Evolutionary conservation across 2,888 invertebrate genomes (phyloP).

Genomic region (Notocelia uddmanniana): DNA sequence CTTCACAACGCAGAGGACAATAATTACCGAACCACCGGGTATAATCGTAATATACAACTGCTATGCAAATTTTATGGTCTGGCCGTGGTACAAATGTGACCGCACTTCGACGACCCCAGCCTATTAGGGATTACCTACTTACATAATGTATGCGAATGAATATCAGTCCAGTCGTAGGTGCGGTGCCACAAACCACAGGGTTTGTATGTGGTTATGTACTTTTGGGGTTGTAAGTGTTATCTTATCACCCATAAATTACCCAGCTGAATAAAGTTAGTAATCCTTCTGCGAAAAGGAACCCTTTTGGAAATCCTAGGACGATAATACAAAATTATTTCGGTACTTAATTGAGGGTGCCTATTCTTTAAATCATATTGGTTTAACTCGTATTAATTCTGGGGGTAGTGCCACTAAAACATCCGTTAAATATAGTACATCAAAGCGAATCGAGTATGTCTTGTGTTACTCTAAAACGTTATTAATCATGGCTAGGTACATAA

Average conservation of each 20-base stretch:
- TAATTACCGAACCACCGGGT: constrained; percentile 38
- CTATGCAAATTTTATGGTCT: constrained; percentile 61
- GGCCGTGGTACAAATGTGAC: constrained; percentile 51
- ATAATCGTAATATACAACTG: constrained; percentile 52
- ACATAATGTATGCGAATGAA: constrained; percentile 43
- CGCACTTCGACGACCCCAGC: constrained; percentile 48
- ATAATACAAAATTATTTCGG: not conserved
- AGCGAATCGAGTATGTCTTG: not conserved
- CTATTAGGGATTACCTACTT: constrained; percentile 44
- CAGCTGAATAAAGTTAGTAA: constrained; percentile 16
- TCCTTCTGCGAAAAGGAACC: not conserved
- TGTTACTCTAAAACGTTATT: constrained; percentile 7
- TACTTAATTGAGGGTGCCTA: not conserved
- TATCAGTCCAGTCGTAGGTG: constrained; percentile 30
- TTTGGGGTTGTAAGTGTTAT: constrained; percentile 17
- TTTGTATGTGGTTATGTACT: constrained; percentile 20
- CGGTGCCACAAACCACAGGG: constrained; percentile 24
- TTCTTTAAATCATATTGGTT: not conserved
- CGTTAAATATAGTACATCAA: not conserved
- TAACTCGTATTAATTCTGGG: not conserved
- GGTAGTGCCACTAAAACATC: not conserved
- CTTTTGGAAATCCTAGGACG: not conserved
- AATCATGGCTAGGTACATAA: constrained; percentile 28
- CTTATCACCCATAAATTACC: constrained; percentile 10
- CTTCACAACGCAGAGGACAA: constrained; percentile 21